Base-by-base conservation (phyloP, 1,140 invertebrate species). In the Daktulosphaira vitifoliae region DNA sequence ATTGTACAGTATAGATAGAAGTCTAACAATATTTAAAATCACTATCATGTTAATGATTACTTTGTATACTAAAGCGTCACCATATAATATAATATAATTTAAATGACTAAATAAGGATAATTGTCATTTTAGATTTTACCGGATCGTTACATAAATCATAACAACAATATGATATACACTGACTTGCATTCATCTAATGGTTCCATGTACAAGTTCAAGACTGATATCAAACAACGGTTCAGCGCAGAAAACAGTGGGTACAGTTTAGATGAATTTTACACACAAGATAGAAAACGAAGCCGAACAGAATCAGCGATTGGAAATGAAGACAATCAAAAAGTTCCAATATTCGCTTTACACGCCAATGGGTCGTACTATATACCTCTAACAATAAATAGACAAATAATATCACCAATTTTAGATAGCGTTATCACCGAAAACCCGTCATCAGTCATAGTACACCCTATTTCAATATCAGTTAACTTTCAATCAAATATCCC, bases 401-500 rank as follows among this genome's bases (percentile, higher is more conserved):
- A 85, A 16, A 76, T 86, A 15, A 74, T 95, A 16, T 75, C 85
- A 67, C 85, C 88, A 0, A 84, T 85, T 68, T 75, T 91, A 2
- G 59, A 56, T 44, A 66, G 25, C 29, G 42, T 13, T 44, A 22
- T 65, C 33, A 67, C 67, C 7, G 69, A 71, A 8, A 25, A 68
- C 37, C 51, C 26, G 9, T 56, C 82, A 2, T 78, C 83, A 9
- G 79, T 82, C 5, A 81, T 89, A 8, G 79, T 94, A 16, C 92
- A 96, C 78, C 92, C 92, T 2, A 87, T 96, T 53, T 91, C 88
- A 18, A 93, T 94, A 67, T 89, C 87, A 70, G 90, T 94, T 1
- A 91, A 90, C 74, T 92, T 92, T 64, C 56, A 48, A 46, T 18
- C 56, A n/a, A 33, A 22, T 6, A 62, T 33, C 29, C 29, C 29